Conservation (phyloP, 1,140 invertebrate species). For the Drosophila bocki region DNA sequence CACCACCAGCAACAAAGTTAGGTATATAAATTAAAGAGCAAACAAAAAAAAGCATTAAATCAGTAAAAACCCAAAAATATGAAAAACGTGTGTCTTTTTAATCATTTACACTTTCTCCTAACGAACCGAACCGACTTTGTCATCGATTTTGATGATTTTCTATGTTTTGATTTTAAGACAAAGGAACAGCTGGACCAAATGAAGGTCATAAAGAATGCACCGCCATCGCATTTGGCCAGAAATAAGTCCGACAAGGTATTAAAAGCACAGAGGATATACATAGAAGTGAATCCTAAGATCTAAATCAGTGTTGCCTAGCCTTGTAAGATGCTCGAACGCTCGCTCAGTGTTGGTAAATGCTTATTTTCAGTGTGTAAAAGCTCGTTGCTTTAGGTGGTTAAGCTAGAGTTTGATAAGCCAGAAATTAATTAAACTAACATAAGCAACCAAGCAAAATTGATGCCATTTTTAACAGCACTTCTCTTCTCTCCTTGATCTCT, state of each 20-base stretch:
- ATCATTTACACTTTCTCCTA: neutral
- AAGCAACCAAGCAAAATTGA: conserved; percentile 37
- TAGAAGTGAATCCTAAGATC: neutral
- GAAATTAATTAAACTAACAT: conserved; percentile 50
- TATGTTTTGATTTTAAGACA: conserved; percentile 62
- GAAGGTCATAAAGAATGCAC: conserved; percentile 91
- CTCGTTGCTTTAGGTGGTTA: conserved; percentile 33
- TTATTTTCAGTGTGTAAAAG: conserved; percentile 34
- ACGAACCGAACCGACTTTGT: neutral
- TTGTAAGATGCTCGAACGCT: conserved; percentile 40
- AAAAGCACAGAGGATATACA: conserved; percentile 5
- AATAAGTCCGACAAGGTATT: conserved; percentile 94
- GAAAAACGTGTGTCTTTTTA: conserved; percentile 28
- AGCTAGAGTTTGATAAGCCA: conserved; percentile 38
- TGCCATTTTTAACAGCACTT: conserved; percentile 72
- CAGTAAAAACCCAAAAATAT: conserved; percentile 31
- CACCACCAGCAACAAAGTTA: conserved; percentile 4
- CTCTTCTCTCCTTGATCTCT: conserved; percentile 62
- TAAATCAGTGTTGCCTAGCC: conserved; percentile 34
- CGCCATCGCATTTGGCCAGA: conserved; percentile 92
- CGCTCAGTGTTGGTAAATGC: conserved; percentile 73
- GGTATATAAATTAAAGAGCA: conserved; percentile 14
- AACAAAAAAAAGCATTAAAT: conserved; percentile 2
- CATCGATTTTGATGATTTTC: conserved; percentile 17
- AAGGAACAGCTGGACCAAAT: conserved; percentile 90